Evolutionary conservation across 1,140 invertebrate species (phyloP), one percentile per base, ranked within the genome.

Genomic region (Pogonomyrmex barbatus): DNA sequence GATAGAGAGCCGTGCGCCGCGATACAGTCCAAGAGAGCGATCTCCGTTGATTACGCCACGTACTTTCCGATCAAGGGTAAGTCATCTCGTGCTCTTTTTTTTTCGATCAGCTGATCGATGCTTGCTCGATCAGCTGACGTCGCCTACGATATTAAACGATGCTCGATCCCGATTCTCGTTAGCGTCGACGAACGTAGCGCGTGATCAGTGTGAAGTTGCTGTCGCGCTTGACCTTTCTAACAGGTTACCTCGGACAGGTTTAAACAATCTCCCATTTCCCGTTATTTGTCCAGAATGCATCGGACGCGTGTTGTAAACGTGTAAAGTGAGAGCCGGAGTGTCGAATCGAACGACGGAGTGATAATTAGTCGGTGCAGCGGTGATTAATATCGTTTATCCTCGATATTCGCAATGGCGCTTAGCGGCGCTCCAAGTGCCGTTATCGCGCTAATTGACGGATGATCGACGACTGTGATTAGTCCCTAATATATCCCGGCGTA

Each of bases 121-220:
- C 24, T 24, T 24, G 24, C 0, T 24, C 24, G 24, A 24, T 24
- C 24, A 24, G 24, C 24, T 24, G 24, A 24, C 24, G 24, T 24
- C 24, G 24, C 24, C 24, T 24, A 24, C 24, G 24, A 56, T 24
- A 52, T 52, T 75, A 56, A 36, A 9, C 2, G 9, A 33, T 9
- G 0, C 24, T 24, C 14, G 14, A 6, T 52, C 30, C 24, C 36
- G 52, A 56, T 56, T 56, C 6, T 75, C 17, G 33, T n/a, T 39
- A 60, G 14, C 0, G 2, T 52, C 50, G 47, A 2, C 9, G 47
- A 0, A 2, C 14, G 14, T 24, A 30, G 45, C 45, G 68, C 24
- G 42, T 4, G 4, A 76, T n/a, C 58, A 30, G 14, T 17, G 75
- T 47, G 75, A 77, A 77, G 58, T 77, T 63, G 75, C 30, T 56